These are phyloP conservation scores for Rutpela maculata DNA, from an alignment of 2,888 invertebrate species.

Conservation along the genomic window DNA sequence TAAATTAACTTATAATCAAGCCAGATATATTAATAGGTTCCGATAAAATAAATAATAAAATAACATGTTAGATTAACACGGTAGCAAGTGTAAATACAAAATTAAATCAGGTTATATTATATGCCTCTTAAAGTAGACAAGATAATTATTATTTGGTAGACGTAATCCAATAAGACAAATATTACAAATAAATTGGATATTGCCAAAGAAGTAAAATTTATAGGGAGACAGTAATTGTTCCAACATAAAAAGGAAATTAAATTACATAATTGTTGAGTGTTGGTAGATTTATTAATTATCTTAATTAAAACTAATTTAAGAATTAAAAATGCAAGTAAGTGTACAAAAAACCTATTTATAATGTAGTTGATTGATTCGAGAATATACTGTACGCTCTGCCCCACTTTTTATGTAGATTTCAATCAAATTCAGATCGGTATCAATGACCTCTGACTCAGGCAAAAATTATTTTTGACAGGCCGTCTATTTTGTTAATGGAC, in stretches of 20 bases:
- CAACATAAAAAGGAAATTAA: neutral
- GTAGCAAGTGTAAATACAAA: slow-evolving; percentile 1
- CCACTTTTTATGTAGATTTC: no score
- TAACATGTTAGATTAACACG: neutral
- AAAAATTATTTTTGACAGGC: no score
- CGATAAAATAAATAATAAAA: neutral
- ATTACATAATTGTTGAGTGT: neutral
- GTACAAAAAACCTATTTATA: no score
- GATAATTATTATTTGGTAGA: slow-evolving; percentile 2
- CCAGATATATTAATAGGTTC: neutral
- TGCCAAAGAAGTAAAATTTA: neutral
- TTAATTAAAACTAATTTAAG: no score
- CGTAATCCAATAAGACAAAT: neutral
- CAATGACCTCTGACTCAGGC: no score
- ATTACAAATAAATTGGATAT: neutral
- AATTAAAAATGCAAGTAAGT: no score
- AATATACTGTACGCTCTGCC: no score
- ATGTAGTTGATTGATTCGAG: no score
- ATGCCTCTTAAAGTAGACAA: neutral
- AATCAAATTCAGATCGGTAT: no score
- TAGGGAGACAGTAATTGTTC: no score
- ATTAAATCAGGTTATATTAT: slow-evolving; percentile 7
- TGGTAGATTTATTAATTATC: no score
- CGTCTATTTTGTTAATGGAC: no score
- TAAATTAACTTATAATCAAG: neutral